Conservation (phyloP, 2,888 invertebrate species). For the Empis livida region DNA sequence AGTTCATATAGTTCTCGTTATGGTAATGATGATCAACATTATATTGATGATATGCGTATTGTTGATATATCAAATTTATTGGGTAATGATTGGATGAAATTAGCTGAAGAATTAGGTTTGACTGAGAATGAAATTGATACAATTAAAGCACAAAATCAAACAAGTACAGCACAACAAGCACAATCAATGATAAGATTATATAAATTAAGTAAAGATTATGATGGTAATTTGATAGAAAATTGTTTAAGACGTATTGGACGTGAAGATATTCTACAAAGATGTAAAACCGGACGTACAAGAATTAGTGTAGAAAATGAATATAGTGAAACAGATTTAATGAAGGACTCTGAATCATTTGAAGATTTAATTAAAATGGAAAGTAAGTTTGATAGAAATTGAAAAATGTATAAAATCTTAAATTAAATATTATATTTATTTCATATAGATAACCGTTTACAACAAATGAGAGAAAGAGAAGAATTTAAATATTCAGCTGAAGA, state of each 20-base stretch:
- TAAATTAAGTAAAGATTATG: conserved; percentile 38
- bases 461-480: conserved; percentile 46
- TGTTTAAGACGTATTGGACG: conserved; percentile 76
- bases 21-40: conserved; percentile 33
- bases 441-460: conserved; percentile 32
- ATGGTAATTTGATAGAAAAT: conserved; percentile 49
- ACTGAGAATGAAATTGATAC: conserved; percentile 58
- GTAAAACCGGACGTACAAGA: conserved; percentile 40
- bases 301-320: conserved; percentile 40
- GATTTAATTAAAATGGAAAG: conserved; percentile 35
- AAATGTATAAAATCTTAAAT: neutral
- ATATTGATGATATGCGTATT: conserved; percentile 53
- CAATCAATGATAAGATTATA: conserved; percentile 51
- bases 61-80: conserved; percentile 62
- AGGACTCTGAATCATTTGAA: conserved; percentile 43
- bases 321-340: conserved; percentile 55
- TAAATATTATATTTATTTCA: conserved; percentile 5
- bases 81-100: conserved; percentile 55
- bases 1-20: conserved; percentile 29
- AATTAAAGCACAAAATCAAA: conserved; percentile 60
- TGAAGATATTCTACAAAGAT: conserved; percentile 82
- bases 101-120: conserved; percentile 59
- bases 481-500: conserved; percentile 70
- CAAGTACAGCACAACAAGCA: conserved; percentile 62
- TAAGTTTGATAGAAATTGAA: conserved; percentile 15